Base-by-base conservation (phyloP, 2,888 invertebrate genomes). In the Drosophila buzzatii region DNA sequence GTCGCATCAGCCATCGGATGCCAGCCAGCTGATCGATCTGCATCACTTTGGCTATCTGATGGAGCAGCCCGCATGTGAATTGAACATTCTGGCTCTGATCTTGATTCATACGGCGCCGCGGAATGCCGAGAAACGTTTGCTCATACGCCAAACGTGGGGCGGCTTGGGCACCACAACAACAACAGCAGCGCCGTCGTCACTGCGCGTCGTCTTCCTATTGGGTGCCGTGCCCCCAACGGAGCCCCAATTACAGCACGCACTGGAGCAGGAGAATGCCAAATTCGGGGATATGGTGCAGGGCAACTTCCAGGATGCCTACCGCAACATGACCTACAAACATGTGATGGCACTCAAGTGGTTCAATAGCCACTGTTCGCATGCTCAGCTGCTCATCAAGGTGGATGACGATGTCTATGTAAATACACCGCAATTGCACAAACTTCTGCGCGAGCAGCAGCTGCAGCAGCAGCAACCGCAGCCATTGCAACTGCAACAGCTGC, bases 301-400 rank as follows among this genome's bases (percentile, higher is more conserved):
- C 0, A 95, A 94, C 67, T 97, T 97, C 85, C 79, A 94, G 45
- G 97, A 97, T 92, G 94, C 95, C 0, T 97, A 97, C 89, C 94
- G 95, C 57, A 97, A 97, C 92, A 94, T 97, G 93, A 97, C 97
- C 0, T 96, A 97, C 85, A 97, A 97, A 90, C 97, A 97, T 91
- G 95, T 96, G 8, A 97, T 97, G 95, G 96, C 95, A 0, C 93
- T 97, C 51, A 97, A 97, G 90, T 97, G 97, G 96, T 95, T 95
- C 23, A 93, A 94, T 1, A 95, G 95, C 82, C 95, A 96, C 85
- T 97, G 97, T 91, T 94, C 95, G 0, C 93, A 94, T 42, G 96
- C 96, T 1, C 95, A 94, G 81, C 95, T 95, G 84, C 91, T 97
- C 61, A 93, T 97, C 62, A 97, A 97, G 92, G 95, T 95, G 66